Percentiles rank a stretch among this genome's conserved stretches.
Evolutionary conservation across 2,888 invertebrate genomes (phyloP).

Genomic region (Pollenia amentaria): DNA sequence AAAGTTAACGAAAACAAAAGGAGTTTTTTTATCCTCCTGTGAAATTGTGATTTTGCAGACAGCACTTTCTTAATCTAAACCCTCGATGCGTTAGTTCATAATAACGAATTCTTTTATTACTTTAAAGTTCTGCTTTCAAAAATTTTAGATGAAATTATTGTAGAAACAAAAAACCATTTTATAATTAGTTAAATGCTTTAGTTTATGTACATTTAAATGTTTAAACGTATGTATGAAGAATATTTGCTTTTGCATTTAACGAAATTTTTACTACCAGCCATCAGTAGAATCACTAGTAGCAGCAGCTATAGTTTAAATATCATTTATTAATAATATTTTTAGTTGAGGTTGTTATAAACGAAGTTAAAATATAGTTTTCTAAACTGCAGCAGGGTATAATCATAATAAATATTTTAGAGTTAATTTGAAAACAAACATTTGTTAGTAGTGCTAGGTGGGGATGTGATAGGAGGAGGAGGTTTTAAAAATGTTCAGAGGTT

Average conservation of each 20-base stretch:
- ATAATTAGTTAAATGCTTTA: constrained; percentile 69
- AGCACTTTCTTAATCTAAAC: too few relatives aligned
- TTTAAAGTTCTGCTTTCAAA: constrained; percentile 19
- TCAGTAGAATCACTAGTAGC: too few relatives aligned
- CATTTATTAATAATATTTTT: constrained; percentile 59
- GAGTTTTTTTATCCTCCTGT: too few relatives aligned
- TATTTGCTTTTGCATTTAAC: constrained; percentile 39
- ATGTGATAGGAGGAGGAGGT: neutral
- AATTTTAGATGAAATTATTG: constrained; percentile 19
- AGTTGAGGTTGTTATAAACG: neutral
- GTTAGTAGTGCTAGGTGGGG: neutral
- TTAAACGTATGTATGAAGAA: neutral
- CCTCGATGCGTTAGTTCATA: too few relatives aligned
- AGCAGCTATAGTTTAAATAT: constrained; percentile 22
- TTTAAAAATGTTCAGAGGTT: constrained; percentile 61
- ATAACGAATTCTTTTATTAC: too few relatives aligned
- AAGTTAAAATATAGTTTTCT: constrained; percentile 13
- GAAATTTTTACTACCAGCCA: constrained; percentile 31
- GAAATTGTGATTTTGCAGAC: too few relatives aligned
- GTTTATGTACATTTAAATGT: constrained; percentile 21
- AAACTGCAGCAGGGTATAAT: constrained; percentile 20
- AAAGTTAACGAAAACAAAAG: too few relatives aligned
- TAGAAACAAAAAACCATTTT: constrained; percentile 55
- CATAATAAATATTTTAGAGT: constrained; percentile 39
- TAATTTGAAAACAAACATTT: constrained; percentile 30